A percentile compares a stretch with the other conserved stretches of the same genome.
phyloP scores from a whole-genome alignment of 2,797 vertebrate genomes.

The Sebastes itinus region DNA sequence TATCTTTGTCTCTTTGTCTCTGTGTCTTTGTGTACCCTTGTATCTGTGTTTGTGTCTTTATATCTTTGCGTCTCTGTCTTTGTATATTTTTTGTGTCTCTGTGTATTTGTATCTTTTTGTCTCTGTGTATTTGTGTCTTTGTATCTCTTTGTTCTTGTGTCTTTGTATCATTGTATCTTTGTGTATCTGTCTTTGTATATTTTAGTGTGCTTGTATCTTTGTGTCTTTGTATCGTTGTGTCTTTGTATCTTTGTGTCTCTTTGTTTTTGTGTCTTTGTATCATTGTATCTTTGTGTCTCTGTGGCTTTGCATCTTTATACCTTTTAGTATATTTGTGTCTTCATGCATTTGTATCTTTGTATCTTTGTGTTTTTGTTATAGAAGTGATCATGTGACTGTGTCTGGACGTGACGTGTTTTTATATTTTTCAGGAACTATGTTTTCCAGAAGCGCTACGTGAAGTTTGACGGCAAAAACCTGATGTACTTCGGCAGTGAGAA shows the following conservation, averaged over 20 bases:
- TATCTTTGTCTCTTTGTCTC: neutral
- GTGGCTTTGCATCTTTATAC: neutral
- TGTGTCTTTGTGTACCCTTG: neutral
- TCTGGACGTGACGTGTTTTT: neutral
- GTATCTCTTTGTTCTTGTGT: neutral
- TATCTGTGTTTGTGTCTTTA: neutral
- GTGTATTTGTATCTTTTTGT: neutral
- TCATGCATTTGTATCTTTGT: neutral
- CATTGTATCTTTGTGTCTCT: neutral
- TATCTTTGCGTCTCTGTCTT: too few relatives aligned
- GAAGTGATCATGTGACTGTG: neutral
- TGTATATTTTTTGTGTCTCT: neutral
- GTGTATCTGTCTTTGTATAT: too few relatives aligned
- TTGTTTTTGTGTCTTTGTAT: neutral
- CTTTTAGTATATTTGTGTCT: neutral
- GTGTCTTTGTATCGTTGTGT: too few relatives aligned
- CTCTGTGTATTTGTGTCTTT: neutral
- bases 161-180: neutral
- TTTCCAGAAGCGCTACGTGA: conserved; percentile 96
- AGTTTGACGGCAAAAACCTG: conserved; percentile 93
- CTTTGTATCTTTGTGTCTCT: neutral
- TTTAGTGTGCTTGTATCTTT: too few relatives aligned
- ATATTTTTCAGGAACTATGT: conserved; percentile 91
- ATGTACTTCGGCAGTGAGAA: conserved; percentile 97
- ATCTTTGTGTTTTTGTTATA: neutral